Conservation (phyloP, 2,797 vertebrate genomes). For the Protosalanx chinensis region DNA sequence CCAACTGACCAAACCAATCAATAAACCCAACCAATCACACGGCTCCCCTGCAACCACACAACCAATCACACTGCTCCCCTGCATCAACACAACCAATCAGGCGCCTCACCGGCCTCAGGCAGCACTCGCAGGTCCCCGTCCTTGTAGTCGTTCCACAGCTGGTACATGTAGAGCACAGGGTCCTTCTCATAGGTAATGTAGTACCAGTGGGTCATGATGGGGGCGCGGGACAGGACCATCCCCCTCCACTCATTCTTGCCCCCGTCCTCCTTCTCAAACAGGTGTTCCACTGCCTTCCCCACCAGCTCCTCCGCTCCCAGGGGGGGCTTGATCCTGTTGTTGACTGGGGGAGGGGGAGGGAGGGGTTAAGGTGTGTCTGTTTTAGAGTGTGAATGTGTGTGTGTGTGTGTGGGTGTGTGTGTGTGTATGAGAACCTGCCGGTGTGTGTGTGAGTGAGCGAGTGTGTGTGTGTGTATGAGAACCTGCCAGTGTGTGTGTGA, state of each 20-base stretch:
- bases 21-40: too few species aligned
- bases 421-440: not conserved
- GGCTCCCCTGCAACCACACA: not conserved
- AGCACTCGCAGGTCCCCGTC: conserved; percentile 80
- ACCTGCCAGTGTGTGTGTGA: too few species aligned
- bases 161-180: conserved; percentile 84
- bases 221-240: conserved; percentile 82
- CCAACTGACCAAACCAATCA: too few species aligned
- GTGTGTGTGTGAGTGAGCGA: too few species aligned
- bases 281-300: conserved; percentile 80
- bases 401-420: not conserved
- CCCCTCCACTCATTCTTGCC: conserved; percentile 83
- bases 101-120: conserved; percentile 73
- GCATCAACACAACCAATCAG: not conserved
- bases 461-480: too few species aligned
- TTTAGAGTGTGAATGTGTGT: too few species aligned
- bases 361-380: too few species aligned
- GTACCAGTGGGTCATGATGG: conserved; percentile 85
- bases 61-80: not conserved
- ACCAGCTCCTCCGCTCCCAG: conserved; percentile 78
- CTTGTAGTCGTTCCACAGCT: conserved; percentile 83
- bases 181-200: conserved; percentile 86
- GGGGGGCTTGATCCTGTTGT: conserved; percentile 80
- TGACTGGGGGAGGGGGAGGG: conserved; percentile 52
- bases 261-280: conserved; percentile 81